Evolutionary conservation across 1,140 invertebrate genomes (phyloP), one percentile per base, ranked within the genome.

Genomic region (Aphelenchoides fujianensis): DNA sequence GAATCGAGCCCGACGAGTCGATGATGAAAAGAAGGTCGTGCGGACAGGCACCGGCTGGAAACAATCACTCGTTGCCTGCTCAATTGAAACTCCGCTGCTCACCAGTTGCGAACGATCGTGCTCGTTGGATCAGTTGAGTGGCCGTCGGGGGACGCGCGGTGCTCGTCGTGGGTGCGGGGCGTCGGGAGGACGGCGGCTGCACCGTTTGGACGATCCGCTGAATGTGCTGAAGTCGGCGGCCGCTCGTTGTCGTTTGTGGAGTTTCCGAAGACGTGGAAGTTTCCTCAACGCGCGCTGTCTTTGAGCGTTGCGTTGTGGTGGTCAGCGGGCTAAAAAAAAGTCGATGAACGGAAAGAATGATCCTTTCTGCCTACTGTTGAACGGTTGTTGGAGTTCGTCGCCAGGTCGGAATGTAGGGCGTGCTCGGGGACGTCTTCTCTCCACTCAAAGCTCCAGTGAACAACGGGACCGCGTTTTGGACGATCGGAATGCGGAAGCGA

Each of bases 1-100:
- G 81, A 48, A 81, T 71, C 7, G 80, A 82, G 9, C 79, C 79
- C 31, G 79, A 82, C 37, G 68, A 72, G 54, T 81, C 79, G 37
- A 81, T 71, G 23, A 80, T 57, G 31, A 80, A 79, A 1, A 79
- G 72, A 48, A 80, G 62, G 54, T 79, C 77, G 52, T 74, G 62
- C 16, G 78, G 78, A 54, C 77, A 79, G 19, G 68, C 23, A 9
- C 34, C 73, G 77, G 35, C 63, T 41, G 32, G 3, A 66, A 78
- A 74, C 69, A 74, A 75, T 32, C 16, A 71, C 5, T 2, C 34
- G 55, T 59, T 59, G 55, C 16, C 32, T 23, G 5, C 19, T 12
- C 23, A 12, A 12, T 48, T 48, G 7, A 19, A 19, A 59, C 55
- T 59, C 5, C n/a, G n/a, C n/a, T n/a, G 23, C 19, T 19, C 34